Conservation (phyloP, 2,888 invertebrate species). For the Mesorhabditis belari region DNA sequence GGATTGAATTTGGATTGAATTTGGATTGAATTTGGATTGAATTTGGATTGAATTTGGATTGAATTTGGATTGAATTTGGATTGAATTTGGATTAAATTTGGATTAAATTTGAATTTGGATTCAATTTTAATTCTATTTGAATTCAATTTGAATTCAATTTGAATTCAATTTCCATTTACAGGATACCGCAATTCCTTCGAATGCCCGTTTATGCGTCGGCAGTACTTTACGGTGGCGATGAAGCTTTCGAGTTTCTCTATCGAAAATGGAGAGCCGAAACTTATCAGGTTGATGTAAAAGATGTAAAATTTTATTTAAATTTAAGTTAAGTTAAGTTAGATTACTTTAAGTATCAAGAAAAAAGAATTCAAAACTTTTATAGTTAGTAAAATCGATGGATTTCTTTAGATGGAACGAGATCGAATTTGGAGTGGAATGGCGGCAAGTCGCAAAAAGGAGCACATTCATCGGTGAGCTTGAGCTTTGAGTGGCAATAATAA, state of each 20-base stretch:
- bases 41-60: too few relatives aligned
- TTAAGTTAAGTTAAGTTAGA: too few relatives aligned
- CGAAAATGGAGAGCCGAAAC: conserved; percentile 22
- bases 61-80: too few relatives aligned
- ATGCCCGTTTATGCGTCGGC: conserved; percentile 22
- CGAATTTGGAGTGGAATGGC: background rate
- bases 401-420: background rate
- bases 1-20: too few relatives aligned
- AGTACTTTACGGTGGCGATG: conserved; percentile 20
- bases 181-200: conserved; percentile 22
- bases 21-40: too few relatives aligned
- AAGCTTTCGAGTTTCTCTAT: conserved; percentile 29
- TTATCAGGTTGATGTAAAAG: too few relatives aligned
- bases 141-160: background rate
- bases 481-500: too few relatives aligned
- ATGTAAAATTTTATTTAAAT: too few relatives aligned
- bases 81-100: too few relatives aligned
- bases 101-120: too few relatives aligned
- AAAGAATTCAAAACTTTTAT: background rate
- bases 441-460: background rate
- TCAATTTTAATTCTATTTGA: too few relatives aligned
- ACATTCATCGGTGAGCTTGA: background rate
- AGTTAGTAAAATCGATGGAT: background rate
- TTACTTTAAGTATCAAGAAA: too few relatives aligned
- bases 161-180: conserved; percentile 8